These are phyloP conservation scores for Epizoanthus ramosus DNA, from an alignment of 92 coral and sea anemone species.

Conservation along the genomic window DNA sequence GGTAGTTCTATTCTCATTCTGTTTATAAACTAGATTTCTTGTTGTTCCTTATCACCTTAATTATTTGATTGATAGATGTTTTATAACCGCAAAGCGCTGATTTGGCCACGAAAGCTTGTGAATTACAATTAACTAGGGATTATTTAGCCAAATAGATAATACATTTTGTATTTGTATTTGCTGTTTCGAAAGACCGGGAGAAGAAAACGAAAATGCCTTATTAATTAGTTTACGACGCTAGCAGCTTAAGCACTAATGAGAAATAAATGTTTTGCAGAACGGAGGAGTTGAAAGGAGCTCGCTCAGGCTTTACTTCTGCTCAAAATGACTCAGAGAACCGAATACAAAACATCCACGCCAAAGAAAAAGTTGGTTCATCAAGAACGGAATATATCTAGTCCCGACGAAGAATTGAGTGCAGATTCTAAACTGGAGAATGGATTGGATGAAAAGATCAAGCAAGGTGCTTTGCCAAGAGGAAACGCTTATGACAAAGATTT, in stretches of 20 bases:
- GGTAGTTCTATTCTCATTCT: too few relatives aligned
- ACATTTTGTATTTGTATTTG: not conserved
- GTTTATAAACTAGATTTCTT: too few relatives aligned
- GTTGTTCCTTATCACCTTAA: too few relatives aligned
- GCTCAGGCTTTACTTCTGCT: not conserved
- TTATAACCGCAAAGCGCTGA: not conserved
- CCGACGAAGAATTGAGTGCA: not conserved
- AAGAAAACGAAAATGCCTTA: not conserved
- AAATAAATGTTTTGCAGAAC: not conserved
- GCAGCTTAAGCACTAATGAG: not conserved
- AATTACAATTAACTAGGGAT: not conserved
- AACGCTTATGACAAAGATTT: constrained; percentile 1
- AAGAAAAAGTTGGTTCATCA: not conserved
- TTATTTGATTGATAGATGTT: too few relatives aligned
- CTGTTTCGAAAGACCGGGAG: not conserved
- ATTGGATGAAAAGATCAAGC: not conserved
- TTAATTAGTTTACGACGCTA: not conserved
- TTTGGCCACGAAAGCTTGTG: not conserved
- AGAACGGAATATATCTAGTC: not conserved
- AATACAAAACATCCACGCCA: not conserved
- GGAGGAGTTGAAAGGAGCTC: not conserved
- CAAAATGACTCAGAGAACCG: not conserved
- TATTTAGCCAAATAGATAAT: not conserved
- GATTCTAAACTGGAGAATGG: not conserved
- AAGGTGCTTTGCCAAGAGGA: not conserved